Conservation (phyloP, 92 coral and sea anemone species). For the Palythoa heliodiscus region DNA sequence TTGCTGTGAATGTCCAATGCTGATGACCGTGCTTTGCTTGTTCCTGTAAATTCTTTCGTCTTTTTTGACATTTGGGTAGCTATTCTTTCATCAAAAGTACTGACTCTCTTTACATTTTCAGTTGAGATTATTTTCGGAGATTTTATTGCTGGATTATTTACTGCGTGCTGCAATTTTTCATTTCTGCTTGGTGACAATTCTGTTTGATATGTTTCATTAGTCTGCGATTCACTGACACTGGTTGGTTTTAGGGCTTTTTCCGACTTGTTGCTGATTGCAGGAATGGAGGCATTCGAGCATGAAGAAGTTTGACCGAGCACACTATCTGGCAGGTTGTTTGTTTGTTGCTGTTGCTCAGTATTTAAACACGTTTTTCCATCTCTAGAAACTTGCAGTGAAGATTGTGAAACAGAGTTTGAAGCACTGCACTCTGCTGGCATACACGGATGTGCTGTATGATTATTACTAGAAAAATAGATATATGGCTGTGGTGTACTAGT, state of each 20-base stretch:
- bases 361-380: background rate
- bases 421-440: background rate
- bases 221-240: background rate
- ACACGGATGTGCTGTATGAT: background rate
- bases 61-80: background rate
- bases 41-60: background rate
- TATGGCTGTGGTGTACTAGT: constrained; percentile 13
- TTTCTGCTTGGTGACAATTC: background rate
- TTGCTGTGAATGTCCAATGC: background rate
- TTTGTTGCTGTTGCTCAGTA: background rate
- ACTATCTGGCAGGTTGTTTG: background rate
- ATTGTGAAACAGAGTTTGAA: background rate
- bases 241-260: background rate
- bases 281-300: background rate
- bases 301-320: background rate
- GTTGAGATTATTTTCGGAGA: background rate
- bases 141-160: background rate
- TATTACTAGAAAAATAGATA: background rate
- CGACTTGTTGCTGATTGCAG: background rate
- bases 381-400: background rate
- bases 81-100: background rate
- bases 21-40: background rate
- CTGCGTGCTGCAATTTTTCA: background rate
- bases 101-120: background rate
- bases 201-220: constrained; percentile 1